Base-by-base conservation (phyloP, 2,888 invertebrate species). In the Masnerella sp. region DNA sequence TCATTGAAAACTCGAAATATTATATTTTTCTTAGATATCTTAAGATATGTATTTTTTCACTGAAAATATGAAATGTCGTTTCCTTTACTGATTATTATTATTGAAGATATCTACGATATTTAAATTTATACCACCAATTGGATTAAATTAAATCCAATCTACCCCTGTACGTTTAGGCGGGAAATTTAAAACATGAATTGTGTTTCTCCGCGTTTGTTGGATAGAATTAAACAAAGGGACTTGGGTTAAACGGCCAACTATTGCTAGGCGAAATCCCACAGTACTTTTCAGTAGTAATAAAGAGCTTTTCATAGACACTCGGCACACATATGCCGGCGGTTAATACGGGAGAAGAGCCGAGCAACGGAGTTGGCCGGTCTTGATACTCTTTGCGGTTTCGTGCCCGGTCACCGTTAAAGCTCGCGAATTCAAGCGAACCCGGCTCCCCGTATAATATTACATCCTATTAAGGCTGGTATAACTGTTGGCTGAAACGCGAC, bases 401-500 rank as follows among this genome's bases (percentile, higher is more conserved):
- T 86, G 86, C 78, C 79, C 82, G 79, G 76, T 80, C 83, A 80
- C 81, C 84, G 85, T 86, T 85, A 86, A 83, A 83, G 78, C 78
- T 81, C 80, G 82, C 81, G 82, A 84, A 84, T 85, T 85, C 85
- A 82, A 84, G 85, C 84, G 83, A 84, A 83, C 82, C 82, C 79
- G 83, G 80, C 80, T 82, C 82, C 79, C 78, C 80, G 83, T 85
- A 83, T 84, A 85, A 84, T 85, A 86, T 86, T 85, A 86, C 86
- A 84, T 85, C 84, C 84, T 85, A 84, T 85, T 84, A 85, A 83
- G 82, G 79, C 78, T 76, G 80, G 79, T 81, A 83, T 85, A 86
- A 86, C 84, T 85, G 83, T 82, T 79, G 83, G 82, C 80, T 82
- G 80, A 84, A 86, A 86, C 84, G 85, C 84, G 83, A 85, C 83